Base-by-base conservation (phyloP, 2,888 invertebrate genomes). In the Zelleria hepariella region DNA sequence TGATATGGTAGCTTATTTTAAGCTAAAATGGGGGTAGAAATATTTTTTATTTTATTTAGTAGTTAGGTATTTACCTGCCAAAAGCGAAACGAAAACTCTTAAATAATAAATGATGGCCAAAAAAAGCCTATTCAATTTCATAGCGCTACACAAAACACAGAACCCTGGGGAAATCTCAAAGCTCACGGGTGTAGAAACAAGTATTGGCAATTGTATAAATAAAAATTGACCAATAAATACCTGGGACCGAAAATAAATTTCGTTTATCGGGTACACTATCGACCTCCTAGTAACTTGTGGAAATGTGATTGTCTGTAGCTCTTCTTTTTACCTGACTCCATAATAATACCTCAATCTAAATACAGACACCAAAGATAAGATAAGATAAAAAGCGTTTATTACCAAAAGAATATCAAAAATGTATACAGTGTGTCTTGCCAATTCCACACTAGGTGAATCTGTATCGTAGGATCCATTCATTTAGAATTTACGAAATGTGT, bases 101-200 rank as follows among this genome's bases (percentile, higher is more conserved):
- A n/a, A 49, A 49, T 49, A 20, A 49, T 42, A 42, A 42, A 42
- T 42, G 32, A 42, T 15, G 15, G 15, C 32, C 6, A 32, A 42
- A 42, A 42, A 42, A 42, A 42, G 32, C 32, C 32, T 42, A 42
- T 42, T 42, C 32, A 42, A 42, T 42, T 42, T 42, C 32, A 42
- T 42, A 42, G 32, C 32, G 32, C 32, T 42, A 0, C 32, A 10
- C 15, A 42, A 42, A 53, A 53, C 25, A 24, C 18, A n/a, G 20
- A 53, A 21, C 82, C 70, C 77, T 0, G 21, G 82, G 82, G 82
- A 82, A 82, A 82, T 82, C 80, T 79, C 66, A 55, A 71, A 65
- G 61, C 26, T 51, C 51, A 48, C 64, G 64, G 63, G 32, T 15
- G 32, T 76, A 79, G 80, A 80, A 82, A 81, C 81, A 81, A 80